Percentiles rank a stretch among this genome's conserved stretches.
These are phyloP conservation scores for Sycophila sp. DNA, from an alignment of 1,140 invertebrate genomes.

Conservation along the genomic window DNA sequence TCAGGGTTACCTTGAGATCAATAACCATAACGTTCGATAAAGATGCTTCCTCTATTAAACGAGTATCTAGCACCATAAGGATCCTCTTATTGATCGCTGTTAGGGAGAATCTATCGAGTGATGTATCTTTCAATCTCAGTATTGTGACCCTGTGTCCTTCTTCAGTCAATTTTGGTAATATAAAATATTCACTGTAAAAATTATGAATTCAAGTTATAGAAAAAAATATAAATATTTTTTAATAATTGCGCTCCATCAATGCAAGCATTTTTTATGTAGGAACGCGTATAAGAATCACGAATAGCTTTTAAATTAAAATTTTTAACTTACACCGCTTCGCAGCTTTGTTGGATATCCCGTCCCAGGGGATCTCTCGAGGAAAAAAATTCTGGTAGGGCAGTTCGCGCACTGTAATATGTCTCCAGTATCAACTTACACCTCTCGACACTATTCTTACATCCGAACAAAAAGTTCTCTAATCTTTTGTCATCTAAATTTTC, in stretches of 20 bases:
- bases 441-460: constrained; percentile 68
- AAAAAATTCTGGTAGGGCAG: constrained; percentile 66
- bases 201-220: constrained; percentile 5
- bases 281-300: background rate
- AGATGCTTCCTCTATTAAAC: constrained; percentile 57
- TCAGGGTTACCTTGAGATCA: constrained; percentile 60
- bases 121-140: constrained; percentile 51
- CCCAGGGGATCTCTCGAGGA: constrained; percentile 58
- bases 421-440: constrained; percentile 66
- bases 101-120: constrained; percentile 56
- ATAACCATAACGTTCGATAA: constrained; percentile 62
- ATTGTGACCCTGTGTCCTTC: constrained; percentile 63
- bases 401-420: constrained; percentile 62
- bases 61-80: constrained; percentile 61
- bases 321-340: constrained; percentile 52
- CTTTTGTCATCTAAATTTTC: constrained; percentile 65
- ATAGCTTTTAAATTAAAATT: background rate
- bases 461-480: constrained; percentile 65
- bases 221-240: background rate
- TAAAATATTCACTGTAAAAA: constrained; percentile 55
- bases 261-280: background rate
- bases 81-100: constrained; percentile 54
- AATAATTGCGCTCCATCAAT: too few relatives aligned
- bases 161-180: constrained; percentile 59
- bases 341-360: constrained; percentile 58